phyloP scores from a whole-genome alignment of 1,140 invertebrate genomes.

The Harlomillsia oculata region DNA sequence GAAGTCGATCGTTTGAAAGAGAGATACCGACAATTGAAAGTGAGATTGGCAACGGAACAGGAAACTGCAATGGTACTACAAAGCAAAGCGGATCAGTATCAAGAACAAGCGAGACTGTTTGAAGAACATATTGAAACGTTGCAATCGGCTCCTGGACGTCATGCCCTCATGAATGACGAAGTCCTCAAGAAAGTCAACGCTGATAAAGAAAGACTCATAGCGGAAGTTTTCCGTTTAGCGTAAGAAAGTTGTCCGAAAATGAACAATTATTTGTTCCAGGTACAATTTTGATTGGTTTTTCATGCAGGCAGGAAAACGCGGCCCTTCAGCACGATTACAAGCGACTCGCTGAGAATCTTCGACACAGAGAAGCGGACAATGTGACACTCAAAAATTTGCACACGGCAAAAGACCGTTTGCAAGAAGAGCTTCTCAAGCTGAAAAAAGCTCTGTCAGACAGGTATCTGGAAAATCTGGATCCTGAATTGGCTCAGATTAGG shows the following conservation, averaged over 20 bases:
- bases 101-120: slow-evolving; percentile 1
- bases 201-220: neutral
- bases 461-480: slow-evolving; percentile 13
- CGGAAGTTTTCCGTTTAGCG: neutral
- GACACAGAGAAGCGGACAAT: slow-evolving; percentile 8
- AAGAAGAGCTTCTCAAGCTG: slow-evolving; percentile 9
- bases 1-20: slow-evolving; percentile 16
- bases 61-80: slow-evolving; percentile 8
- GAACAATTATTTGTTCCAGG: neutral
- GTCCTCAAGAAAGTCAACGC: neutral
- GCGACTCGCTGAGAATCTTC: neutral
- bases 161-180: neutral
- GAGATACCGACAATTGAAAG: slow-evolving; percentile 5
- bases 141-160: neutral
- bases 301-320: slow-evolving; percentile 3
- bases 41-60: slow-evolving; percentile 11
- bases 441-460: slow-evolving; percentile 12
- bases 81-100: slow-evolving; percentile 1
- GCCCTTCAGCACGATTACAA: slow-evolving; percentile 3
- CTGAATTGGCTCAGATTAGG: too few species aligned
- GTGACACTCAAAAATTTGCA: slow-evolving; percentile 1
- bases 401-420: slow-evolving; percentile 13
- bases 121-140: slow-evolving; percentile 16
- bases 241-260: neutral
- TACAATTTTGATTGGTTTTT: neutral